Base-by-base conservation (phyloP, 2,888 invertebrate species). In the Cheilosia grossa region DNA sequence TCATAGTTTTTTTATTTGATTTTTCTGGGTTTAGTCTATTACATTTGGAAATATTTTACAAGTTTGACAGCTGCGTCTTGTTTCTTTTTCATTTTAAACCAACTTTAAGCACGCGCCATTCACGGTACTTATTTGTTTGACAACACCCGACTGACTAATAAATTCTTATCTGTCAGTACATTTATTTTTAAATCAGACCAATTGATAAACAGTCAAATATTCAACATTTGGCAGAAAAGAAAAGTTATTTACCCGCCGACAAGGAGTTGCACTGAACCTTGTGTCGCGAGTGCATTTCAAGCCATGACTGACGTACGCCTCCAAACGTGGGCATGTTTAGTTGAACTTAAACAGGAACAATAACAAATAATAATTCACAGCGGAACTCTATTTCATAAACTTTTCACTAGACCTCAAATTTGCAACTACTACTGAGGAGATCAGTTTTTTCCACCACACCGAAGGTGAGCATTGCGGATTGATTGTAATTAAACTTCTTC, bases 251-350 rank as follows among this genome's bases (percentile, higher is more conserved):
- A 83, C 82, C 82, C 49, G 82, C 79, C 0, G 82, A 79, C 63
- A 83, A 33, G 0, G 79, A 83, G 51, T 64, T 63, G 56, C 63
- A 83, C 21, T 73, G 73, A 0, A 74, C 58, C 10, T 64, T 79
- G 40, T 83, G 74, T 30, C 74, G 79, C 53, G 58, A 56, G 24
- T 64, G 69, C 58, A 64, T 47, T 17, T 69, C 42, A 30, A 83
- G 44, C 82, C 82, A 83, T 7, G 82, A 74, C 0, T 64, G 79
- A 5, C 44, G 79, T 7, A 70, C 67, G 40, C 74, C 79, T 58
- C 74, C 69, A 56, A 69, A 73, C 2, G 30, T 73, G 2, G 79
- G 79, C 82, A 83, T 82, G n/a, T 15, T 73, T 58, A 17, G 9
- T 6, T 6, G 7, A 44, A 44, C 1, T n/a, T 44, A 7, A 44